A percentile compares a stretch with the other conserved stretches of the same genome.
Conservation (phyloP, 2,113 vertebrate genomes). For the Panurus biarmicus region DNA sequence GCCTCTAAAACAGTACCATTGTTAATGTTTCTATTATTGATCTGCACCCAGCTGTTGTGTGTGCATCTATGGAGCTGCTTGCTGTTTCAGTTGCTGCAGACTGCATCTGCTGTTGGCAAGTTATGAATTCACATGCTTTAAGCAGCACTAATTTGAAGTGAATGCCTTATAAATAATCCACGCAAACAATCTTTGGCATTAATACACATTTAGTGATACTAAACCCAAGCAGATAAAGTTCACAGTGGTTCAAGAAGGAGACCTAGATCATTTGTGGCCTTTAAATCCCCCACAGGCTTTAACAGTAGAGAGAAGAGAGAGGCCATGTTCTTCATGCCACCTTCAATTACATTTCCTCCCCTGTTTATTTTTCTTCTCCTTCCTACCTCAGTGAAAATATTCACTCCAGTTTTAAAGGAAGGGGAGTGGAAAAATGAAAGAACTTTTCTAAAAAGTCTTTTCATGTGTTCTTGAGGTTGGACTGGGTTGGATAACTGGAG, state of each 20-base stretch:
- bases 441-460: constrained; percentile 7
- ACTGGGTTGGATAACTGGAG: constrained; percentile 39
- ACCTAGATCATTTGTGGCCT: constrained; percentile 9
- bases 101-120: constrained; percentile 44
- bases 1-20: constrained; percentile 15
- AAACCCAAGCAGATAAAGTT: constrained; percentile 31
- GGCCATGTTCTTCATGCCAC: background rate
- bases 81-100: constrained; percentile 11
- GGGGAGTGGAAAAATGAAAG: background rate
- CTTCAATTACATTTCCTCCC: constrained; percentile 1
- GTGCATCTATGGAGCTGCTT: background rate
- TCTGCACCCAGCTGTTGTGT: constrained; percentile 33
- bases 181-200: constrained; percentile 27
- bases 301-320: background rate
- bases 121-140: constrained; percentile 36
- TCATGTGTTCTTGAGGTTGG: constrained; percentile 17
- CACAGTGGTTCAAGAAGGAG: constrained; percentile 42
- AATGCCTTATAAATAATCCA: constrained; percentile 70
- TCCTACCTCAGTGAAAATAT: background rate
- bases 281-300: background rate
- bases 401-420: background rate
- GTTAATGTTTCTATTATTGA: constrained; percentile 40
- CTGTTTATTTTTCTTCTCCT: background rate
- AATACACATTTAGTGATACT: constrained; percentile 59
- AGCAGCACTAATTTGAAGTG: constrained; percentile 61